Conservation (phyloP, 2,113 vertebrate genomes). For the Peucedramus taeniatus region DNA sequence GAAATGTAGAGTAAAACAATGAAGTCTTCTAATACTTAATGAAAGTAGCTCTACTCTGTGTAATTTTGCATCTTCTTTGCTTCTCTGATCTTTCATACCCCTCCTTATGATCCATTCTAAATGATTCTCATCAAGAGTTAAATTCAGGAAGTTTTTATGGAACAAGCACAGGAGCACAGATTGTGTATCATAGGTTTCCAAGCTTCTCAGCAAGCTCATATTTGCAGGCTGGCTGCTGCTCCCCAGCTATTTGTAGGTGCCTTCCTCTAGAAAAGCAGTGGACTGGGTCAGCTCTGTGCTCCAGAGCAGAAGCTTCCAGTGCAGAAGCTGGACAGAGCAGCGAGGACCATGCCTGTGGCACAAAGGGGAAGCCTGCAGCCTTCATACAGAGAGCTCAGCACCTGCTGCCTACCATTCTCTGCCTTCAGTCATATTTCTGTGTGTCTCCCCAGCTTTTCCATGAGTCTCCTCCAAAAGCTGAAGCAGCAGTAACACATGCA, state of each 20-base stretch:
- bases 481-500: neutral
- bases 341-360: accelerated
- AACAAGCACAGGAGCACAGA: neutral
- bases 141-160: neutral
- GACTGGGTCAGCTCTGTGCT: neutral
- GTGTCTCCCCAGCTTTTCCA: neutral
- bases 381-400: neutral
- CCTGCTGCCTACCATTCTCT: neutral
- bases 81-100: neutral
- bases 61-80: neutral
- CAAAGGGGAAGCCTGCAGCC: neutral
- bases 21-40: neutral
- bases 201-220: neutral
- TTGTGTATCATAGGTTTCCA: neutral
- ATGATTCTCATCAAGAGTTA: neutral
- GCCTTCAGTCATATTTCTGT: neutral
- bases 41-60: neutral
- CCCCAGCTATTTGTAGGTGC: neutral
- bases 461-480: neutral
- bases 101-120: neutral
- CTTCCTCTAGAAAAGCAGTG: neutral
- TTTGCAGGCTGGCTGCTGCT: neutral
- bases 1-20: neutral
- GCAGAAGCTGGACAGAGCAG: neutral
- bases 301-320: neutral